Base-by-base conservation (phyloP, 2,888 invertebrate genomes). In the Eristalinus aeneus region DNA sequence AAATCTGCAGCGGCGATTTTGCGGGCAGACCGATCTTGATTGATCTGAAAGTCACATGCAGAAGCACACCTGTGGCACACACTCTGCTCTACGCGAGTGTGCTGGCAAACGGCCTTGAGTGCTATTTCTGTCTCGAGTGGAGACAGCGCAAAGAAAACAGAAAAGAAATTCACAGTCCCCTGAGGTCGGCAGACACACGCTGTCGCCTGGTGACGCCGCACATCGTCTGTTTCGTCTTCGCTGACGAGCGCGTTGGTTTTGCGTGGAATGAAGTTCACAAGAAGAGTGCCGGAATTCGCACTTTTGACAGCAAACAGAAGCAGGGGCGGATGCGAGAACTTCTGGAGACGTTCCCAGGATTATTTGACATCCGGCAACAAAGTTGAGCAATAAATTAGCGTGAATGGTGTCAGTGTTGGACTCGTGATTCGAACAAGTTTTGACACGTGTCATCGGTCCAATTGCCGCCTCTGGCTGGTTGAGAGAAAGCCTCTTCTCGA, bases 101-200 rank as follows among this genome's bases (percentile, higher is more conserved):
- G 56, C 12, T 56, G 11, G 60, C 23, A 58, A 69, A 58, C 36
- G 39, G 60, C 71, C 20, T 71, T 71, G 20, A 12, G 60, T 27
- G 6, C 46, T 71, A 71, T 71, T 71, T 71, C 31, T 12, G 58
- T 61, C 71, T 71, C 60, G 20, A 61, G 12, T 46, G 36, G 27
- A 39, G 60, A 71, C 46, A 39, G 16, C 20, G 32, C 39, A 9
- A 34, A 61, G 27, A 23, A 60, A 31, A 11, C 20, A n/a, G 16
- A 58, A 69, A 56, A 32, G 16, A 58, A 58, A 16, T 23, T 16
- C 46, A 46, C n/a, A 46, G 46, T 46, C 46, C 16, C 46, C 46
- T 46, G 16, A 46, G 46, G 46, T 46, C 46, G 16, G 16, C 46
- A 46, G 16, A 46, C 16, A 16, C 46, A 8, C 39, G 12, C 39